phyloP scores from a whole-genome alignment of 2,113 vertebrate species.

The Haliaeetus leucogaster region DNA sequence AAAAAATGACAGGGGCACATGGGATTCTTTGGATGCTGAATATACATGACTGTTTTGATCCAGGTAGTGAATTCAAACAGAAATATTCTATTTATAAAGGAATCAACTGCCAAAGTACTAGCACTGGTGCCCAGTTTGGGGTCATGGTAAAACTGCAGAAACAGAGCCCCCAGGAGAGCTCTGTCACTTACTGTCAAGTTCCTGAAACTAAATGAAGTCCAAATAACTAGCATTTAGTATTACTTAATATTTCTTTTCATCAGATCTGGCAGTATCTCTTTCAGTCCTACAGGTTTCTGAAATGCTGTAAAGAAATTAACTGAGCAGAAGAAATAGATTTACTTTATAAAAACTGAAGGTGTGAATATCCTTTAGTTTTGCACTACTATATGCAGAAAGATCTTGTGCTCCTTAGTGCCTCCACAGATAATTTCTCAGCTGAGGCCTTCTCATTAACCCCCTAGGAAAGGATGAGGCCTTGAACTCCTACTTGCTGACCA shows the following conservation, averaged over 20 bases:
- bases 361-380: not conserved
- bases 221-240: not conserved
- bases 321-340: not conserved
- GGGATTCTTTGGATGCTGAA: not conserved
- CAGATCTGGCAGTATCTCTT: not conserved
- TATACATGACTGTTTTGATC: not conserved
- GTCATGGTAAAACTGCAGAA: not conserved
- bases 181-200: not conserved
- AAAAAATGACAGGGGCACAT: not conserved
- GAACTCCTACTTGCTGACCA: not conserved
- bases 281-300: not conserved
- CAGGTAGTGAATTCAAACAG: not conserved
- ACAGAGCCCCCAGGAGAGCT: not conserved
- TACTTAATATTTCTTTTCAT: not conserved
- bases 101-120: not conserved
- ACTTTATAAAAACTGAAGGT: not conserved
- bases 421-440: not conserved
- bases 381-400: fast-evolving
- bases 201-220: not conserved
- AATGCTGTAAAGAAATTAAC: not conserved
- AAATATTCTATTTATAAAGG: not conserved
- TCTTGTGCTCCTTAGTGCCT: not conserved
- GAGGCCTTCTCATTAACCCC: not conserved
- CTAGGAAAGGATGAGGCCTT: not conserved
- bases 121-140: not conserved